Base-by-base conservation (phyloP, 2,888 invertebrate species). In the Drosophila parthenogenetica region DNA sequence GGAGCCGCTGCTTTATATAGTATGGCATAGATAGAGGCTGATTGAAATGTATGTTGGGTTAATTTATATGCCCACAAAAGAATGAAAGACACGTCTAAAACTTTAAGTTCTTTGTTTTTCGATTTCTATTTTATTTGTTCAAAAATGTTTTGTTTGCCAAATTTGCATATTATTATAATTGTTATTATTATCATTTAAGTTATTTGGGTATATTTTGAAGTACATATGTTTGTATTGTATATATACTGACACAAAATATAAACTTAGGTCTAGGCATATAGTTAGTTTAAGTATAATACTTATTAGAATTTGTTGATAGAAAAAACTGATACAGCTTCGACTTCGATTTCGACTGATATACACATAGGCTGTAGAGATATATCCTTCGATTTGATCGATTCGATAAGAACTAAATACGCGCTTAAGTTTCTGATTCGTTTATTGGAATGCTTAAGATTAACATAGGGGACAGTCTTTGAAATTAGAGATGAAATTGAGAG, bases 391-490 rank as follows among this genome's bases (percentile, higher is more conserved):
- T 17, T 17, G 7, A 35, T 35, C 35, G 13, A 35, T 35, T 50
- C 29, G 32, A 48, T 40, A 39, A 32, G n/a, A 78, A 78, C 65
- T 67, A 69, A 69, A 69, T 50, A 68, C 37, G 39, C 49, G 66
- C 40, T 54, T 63, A 66, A 35, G 32, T 5, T 49, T 70, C 58
- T 42, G 61, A 60, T 71, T 54, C 16, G 10, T n/a, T 32, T 55
- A 43, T 22, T 22, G 17, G 58, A 68, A 72, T 79, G 59, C 82
- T 83, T 81, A 87, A 72, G 67, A 55, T 81, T 82, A 75, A 83
- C 74, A 79, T 70, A 88, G 81, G 74, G 77, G 87, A 86, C 86
- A 88, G 86, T 86, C 86, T 86, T 86, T 69, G 58, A 84, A 81
- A 86, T 70, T 71, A 77, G 63, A 79, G 69, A 51, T 63, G 66